Percentiles rank a stretch among this genome's conserved stretches.
These are phyloP conservation scores for Psilanteris sp. DNA, from an alignment of 1,140 invertebrate species.

Conservation along the genomic window DNA sequence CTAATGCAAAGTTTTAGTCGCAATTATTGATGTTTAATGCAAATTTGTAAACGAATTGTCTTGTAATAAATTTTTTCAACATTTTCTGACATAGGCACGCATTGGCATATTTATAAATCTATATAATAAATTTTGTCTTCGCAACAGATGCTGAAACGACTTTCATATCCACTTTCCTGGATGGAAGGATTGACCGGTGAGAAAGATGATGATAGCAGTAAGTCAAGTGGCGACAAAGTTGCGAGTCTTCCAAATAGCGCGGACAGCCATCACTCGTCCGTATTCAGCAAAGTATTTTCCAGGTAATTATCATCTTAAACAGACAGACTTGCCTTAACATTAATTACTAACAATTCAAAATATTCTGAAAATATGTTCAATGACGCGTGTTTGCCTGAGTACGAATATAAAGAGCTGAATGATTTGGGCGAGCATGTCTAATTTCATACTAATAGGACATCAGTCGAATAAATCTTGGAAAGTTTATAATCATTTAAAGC, in stretches of 20 bases:
- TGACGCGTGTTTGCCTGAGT: not conserved
- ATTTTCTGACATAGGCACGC: no score
- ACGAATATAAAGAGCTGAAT: not conserved
- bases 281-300: slow-evolving; percentile 94
- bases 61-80: no score
- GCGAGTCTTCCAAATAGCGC: slow-evolving; percentile 83
- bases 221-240: slow-evolving; percentile 74
- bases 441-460: slow-evolving; percentile 6
- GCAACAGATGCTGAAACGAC: slow-evolving; percentile 90
- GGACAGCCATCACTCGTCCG: slow-evolving; percentile 85
- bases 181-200: slow-evolving; percentile 92
- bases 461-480: not conserved
- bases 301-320: slow-evolving; percentile 85
- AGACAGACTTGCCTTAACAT: no score
- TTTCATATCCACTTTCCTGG: slow-evolving; percentile 95
- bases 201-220: slow-evolving; percentile 80
- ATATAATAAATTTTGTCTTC: no score
- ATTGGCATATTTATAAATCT: no score
- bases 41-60: no score
- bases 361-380: not conserved
- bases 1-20: slow-evolving; percentile 2
- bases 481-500: no score
- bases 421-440: slow-evolving; percentile 35
- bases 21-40: slow-evolving; percentile 7
- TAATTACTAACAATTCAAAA: no score